Base-by-base conservation (phyloP, 2,888 invertebrate genomes). In the Dolichopus griseipennis region DNA sequence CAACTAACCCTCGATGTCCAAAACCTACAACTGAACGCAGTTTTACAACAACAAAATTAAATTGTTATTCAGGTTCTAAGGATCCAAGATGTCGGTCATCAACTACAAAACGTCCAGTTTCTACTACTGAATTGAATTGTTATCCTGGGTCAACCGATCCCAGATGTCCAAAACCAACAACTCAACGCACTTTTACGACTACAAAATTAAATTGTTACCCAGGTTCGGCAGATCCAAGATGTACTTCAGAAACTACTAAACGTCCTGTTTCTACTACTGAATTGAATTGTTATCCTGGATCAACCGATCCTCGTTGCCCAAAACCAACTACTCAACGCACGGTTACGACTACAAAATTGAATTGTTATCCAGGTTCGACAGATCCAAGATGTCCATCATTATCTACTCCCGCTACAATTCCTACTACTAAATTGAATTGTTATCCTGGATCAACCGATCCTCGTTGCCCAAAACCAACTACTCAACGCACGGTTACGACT, bases 341-440 rank as follows among this genome's bases (percentile, higher is more conserved):
- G 67, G 77, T 76, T 15, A 72, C 74, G 65, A 67, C 76, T 0
- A 65, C 72, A 1, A 69, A 72, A 0, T 78, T 78, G 21, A 69
- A 37, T 0, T 74, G 66, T 65, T 78, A 78, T 68, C 76, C 79
- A 0, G 74, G 80, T 12, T 82, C 81, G 41, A 77, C 76, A 0
- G 74, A 74, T 71, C 79, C 81, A 0, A 73, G 79, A 41, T 82
- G 81, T 66, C 76, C 78, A 0, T 72, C 71, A 67, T 75, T 78
- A 65, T 37, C 69, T 66, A 33, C 74, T 5, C 72, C 76, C 67
- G 69, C 61, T 20, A 72, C 9, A 37, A 7, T 37, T 37, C 4
- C 66, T 0, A 68, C 18, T 4, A 76, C 77, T 0, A 61, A 61
- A 72, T 15, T 15, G 18, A 52, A 3, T n/a, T 74, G 73, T 8